phyloP scores from a whole-genome alignment of 2,797 vertebrate species.

The Myotis myotis region DNA sequence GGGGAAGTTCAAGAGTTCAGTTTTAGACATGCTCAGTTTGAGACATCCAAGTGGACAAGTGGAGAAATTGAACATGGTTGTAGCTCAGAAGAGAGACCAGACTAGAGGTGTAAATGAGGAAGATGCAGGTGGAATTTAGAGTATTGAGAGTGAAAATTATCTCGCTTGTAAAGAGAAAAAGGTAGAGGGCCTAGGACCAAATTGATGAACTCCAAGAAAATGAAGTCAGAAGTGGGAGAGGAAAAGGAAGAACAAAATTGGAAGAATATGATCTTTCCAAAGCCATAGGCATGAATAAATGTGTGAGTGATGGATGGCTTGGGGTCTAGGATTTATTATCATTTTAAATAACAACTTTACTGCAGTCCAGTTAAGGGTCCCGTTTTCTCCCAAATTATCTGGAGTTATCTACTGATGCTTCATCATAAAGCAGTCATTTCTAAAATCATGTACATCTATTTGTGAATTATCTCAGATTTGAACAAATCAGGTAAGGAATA shows the following conservation, averaged over 20 bases:
- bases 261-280: not conserved
- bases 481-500: not conserved
- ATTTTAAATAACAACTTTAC: not conserved
- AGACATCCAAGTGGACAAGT: slow-evolving; percentile 22
- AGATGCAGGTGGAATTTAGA: not conserved
- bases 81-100: not conserved
- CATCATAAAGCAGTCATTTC: not conserved
- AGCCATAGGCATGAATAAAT: not conserved
- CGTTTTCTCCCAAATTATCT: not conserved
- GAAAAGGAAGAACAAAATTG: not conserved
- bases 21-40: not conserved
- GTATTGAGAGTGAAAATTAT: not conserved
- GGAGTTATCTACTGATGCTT: not conserved
- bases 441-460: not conserved
- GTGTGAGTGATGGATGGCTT: not conserved
- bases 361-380: not conserved
- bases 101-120: not conserved
- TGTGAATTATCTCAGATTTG: not conserved
- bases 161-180: not conserved
- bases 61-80: slow-evolving; percentile 3
- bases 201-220: not conserved
- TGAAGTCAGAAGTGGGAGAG: not conserved
- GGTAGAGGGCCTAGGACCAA: not conserved
- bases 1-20: not conserved
- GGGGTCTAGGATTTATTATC: not conserved